Evolutionary conservation across 2,113 vertebrate genomes (phyloP), one percentile per base, ranked within the genome.

Genomic region (Phylloscopus trochiloides): DNA sequence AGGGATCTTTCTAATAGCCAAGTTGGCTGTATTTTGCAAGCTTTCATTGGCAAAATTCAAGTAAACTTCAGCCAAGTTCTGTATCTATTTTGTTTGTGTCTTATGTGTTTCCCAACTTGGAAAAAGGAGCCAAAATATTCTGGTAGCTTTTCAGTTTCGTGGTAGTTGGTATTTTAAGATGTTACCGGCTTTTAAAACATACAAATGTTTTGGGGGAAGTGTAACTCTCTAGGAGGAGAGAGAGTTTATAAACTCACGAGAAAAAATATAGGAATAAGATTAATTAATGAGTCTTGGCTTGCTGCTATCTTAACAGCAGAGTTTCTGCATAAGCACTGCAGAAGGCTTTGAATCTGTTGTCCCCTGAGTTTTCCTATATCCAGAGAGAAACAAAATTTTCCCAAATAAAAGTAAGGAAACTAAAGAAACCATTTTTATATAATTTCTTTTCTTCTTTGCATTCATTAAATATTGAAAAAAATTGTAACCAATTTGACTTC

Each of bases 61-160:
- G 94, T 76, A 90, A 97, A 96, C 96, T 98, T 97, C 98, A 97
- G 98, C 98, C 98, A 98, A 98, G 97, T 96, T 97, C 96, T 98
- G 89, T 95, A 97, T 98, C 97, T 98, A 96, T 97, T 98, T 97
- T 96, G 95, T 90, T 94, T 82, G 82, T 74, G 91, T 96, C 93
- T 96, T 96, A 93, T 51, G 96, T 24, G 6, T 96, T 96, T 96
- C 94, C 92, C 94, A 97, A 94, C 76, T 55, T 48, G 67, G 63
- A 80, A 54, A 94, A 95, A 95, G 86, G 84, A 96, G 95, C 93
- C 96, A 95, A 96, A 96, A 93, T 71, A 92, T 96, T 87, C 94
- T 48, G 67, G 93, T 95, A 91, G 92, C 94, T 94, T 97, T 97
- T 94, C 96, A 96, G 96, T 91, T 96, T 90, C 90, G 84, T 92